phyloP scores from a whole-genome alignment of 2,113 vertebrate species.

The Pogona vitticeps region DNA sequence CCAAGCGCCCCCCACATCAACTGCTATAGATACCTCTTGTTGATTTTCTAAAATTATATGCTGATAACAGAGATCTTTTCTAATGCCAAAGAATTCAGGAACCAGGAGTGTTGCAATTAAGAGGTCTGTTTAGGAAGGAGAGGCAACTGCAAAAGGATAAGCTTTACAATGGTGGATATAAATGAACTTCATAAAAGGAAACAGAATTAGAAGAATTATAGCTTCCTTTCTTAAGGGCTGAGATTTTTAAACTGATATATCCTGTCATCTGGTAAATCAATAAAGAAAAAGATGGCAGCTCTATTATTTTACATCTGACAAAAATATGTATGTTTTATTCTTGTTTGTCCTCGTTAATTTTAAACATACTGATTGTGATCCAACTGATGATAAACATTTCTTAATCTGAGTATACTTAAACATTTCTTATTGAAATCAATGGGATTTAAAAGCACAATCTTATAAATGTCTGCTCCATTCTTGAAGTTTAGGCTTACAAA shows the following conservation, averaged over 20 bases:
- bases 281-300: constrained; percentile 27
- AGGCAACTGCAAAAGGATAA: constrained; percentile 24
- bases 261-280: constrained; percentile 41
- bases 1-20: constrained; percentile 72
- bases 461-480: neutral
- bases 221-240: constrained; percentile 36
- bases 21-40: constrained; percentile 70
- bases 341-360: constrained; percentile 24
- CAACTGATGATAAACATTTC: neutral
- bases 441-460: neutral
- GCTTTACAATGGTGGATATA: neutral
- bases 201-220: constrained; percentile 29
- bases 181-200: constrained; percentile 30
- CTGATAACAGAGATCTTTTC: constrained; percentile 53
- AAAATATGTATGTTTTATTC: constrained; percentile 21
- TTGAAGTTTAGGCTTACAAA: too few relatives aligned
- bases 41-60: constrained; percentile 71
- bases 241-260: constrained; percentile 13
- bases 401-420: neutral
- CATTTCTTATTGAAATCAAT: neutral
- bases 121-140: neutral
- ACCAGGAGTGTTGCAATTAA: constrained; percentile 41
- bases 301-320: neutral
- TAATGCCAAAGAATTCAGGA: constrained; percentile 45
- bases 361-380: neutral